These are phyloP conservation scores for Aradus depressus DNA, from an alignment of 2,888 invertebrate species.

Conservation along the genomic window DNA sequence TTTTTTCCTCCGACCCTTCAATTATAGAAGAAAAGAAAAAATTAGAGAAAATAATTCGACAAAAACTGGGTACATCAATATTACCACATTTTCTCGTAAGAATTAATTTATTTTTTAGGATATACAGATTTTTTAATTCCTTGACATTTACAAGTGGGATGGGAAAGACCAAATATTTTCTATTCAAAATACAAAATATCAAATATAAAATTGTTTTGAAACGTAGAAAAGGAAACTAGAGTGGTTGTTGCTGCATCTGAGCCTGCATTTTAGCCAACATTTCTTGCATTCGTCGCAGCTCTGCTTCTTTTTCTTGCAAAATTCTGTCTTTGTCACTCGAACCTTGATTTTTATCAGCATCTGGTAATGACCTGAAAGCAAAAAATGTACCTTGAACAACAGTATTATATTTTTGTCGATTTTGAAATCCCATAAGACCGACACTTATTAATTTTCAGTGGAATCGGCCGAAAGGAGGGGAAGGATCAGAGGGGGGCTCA, in stretches of 20 bases:
- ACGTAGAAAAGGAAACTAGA: background rate
- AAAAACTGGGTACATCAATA: no score
- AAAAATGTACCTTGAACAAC: no score
- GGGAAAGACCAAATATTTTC: background rate
- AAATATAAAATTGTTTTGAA: background rate
- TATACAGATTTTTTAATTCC: no score
- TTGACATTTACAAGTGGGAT: conserved; percentile 4
- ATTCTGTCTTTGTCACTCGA: conserved; percentile 63
- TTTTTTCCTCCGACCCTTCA: no score
- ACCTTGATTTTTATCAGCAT: conserved; percentile 22
- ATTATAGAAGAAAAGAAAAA: no score
- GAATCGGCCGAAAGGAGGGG: background rate
- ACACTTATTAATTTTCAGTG: background rate
- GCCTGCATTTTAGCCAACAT: conserved; percentile 93
- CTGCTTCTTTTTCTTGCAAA: conserved; percentile 82
- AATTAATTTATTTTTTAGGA: no score
- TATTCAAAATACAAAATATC: background rate
- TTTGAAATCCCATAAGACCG: background rate
- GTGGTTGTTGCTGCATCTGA: conserved; percentile 65
- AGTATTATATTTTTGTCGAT: background rate
- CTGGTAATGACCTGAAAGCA: conserved; percentile 22
- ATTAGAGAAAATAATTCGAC: no score
- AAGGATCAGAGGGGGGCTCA: background rate
- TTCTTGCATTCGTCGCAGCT: conserved; percentile 88
- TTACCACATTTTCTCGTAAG: no score